Conservation (phyloP, 2,113 vertebrate genomes). For the Percopsis transmontana region DNA sequence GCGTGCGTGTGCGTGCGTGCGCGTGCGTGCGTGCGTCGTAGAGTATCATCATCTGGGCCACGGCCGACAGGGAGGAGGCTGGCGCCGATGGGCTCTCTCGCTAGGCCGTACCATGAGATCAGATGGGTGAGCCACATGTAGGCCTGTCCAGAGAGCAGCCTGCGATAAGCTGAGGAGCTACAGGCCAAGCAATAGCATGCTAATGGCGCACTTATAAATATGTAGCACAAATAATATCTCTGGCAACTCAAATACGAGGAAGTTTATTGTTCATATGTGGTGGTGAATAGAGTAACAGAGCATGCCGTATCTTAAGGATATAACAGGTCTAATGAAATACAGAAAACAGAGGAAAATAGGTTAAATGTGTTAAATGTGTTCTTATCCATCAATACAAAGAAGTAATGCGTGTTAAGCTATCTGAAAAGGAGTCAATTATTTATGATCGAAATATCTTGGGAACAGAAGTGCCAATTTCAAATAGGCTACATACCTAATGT, state of each 20-base stretch:
- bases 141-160: slow-evolving; percentile 4
- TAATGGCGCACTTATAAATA: background rate
- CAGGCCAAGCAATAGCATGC: background rate
- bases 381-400: background rate
- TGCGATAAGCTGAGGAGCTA: background rate
- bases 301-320: background rate
- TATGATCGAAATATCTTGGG: slow-evolving; percentile 14
- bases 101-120: slow-evolving; percentile 52
- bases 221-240: too few species aligned
- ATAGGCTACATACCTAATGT: slow-evolving; percentile 11
- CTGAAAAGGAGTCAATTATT: slow-evolving; percentile 8
- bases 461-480: slow-evolving; percentile 4
- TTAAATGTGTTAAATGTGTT: slow-evolving; percentile 2
- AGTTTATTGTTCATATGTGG: background rate
- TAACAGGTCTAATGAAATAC: background rate
- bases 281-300: background rate
- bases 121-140: too few species aligned
- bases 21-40: background rate
- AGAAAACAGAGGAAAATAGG: background rate
- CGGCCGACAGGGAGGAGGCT: slow-evolving; percentile 51
- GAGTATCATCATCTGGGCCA: slow-evolving; percentile 38
- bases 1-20: slow-evolving; percentile 16
- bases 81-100: slow-evolving; percentile 46
- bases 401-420: slow-evolving; percentile 3
- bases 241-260: background rate